Conservation (phyloP, 2,797 vertebrate genomes). For the Phrynocephalus guinanensis region DNA sequence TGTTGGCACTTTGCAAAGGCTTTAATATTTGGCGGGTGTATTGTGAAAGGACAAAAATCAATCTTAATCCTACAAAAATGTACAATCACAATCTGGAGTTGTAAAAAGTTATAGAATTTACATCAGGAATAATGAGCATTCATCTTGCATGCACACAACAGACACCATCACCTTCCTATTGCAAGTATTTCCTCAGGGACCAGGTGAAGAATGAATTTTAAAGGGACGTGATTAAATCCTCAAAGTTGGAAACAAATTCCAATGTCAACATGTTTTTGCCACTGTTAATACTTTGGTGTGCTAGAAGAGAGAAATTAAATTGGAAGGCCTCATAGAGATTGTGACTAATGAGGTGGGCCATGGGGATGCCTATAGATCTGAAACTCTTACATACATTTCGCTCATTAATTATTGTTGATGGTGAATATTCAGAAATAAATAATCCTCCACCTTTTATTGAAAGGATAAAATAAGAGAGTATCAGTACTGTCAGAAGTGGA, state of each 20-base stretch:
- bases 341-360: conserved; percentile 37
- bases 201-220: conserved; percentile 6
- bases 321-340: conserved; percentile 22
- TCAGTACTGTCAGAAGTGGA: too few relatives aligned
- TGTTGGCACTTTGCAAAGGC: neutral
- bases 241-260: conserved; percentile 19
- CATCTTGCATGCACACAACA: neutral
- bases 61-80: conserved; percentile 28
- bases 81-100: conserved; percentile 10
- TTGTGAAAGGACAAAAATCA: conserved; percentile 16
- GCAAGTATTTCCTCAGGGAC: conserved; percentile 33
- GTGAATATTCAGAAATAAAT: neutral
- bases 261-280: conserved; percentile 31
- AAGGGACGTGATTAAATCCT: conserved; percentile 11
- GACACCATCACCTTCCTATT: conserved; percentile 27
- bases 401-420: neutral
- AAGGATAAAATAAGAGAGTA: neutral
- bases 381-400: neutral
- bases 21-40: neutral
- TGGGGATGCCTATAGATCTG: neutral
- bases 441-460: neutral
- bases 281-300: neutral
- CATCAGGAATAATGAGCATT: neutral
- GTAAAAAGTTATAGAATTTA: neutral
- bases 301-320: neutral